A percentile compares a stretch with the other conserved stretches of the same genome.
phyloP scores from a whole-genome alignment of 2,797 vertebrate species.

The Huso huso region DNA sequence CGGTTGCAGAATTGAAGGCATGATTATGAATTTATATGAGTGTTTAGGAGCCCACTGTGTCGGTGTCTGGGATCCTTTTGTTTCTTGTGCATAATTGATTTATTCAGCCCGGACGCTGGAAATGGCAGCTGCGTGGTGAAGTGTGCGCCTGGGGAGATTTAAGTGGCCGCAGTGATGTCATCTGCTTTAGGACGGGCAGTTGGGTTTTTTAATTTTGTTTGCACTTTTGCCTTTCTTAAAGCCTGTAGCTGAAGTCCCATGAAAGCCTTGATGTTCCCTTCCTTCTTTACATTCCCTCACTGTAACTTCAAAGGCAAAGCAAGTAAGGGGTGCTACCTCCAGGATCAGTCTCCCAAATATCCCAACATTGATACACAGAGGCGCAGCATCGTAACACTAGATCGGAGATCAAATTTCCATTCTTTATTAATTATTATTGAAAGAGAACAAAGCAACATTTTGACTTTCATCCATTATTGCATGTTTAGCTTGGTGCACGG shows the following conservation, averaged over 20 bases:
- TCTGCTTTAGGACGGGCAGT: not conserved
- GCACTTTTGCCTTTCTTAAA: not conserved
- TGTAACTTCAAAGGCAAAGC: not conserved
- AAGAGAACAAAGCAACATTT: too few species aligned
- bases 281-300: too few species aligned
- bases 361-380: too few species aligned
- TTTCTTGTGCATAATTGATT: constrained; percentile 44
- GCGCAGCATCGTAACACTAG: too few species aligned
- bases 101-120: constrained; percentile 35
- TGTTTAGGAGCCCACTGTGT: constrained; percentile 50
- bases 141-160: constrained; percentile 6
- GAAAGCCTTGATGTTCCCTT: not conserved
- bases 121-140: constrained; percentile 7
- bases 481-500: too few species aligned
- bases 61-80: constrained; percentile 32
- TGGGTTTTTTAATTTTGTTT: not conserved
- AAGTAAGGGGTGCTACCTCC: too few species aligned
- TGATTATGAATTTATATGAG: constrained; percentile 86
- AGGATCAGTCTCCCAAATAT: too few species aligned
- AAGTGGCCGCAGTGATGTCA: constrained; percentile 15
- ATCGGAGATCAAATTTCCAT: too few species aligned
- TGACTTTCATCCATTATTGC: too few species aligned
- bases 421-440: too few species aligned
- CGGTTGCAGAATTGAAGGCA: constrained; percentile 45
- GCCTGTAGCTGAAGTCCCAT: not conserved